Evolutionary conservation across 2,113 vertebrate genomes (phyloP).

Genomic region (Channa maculata): DNA sequence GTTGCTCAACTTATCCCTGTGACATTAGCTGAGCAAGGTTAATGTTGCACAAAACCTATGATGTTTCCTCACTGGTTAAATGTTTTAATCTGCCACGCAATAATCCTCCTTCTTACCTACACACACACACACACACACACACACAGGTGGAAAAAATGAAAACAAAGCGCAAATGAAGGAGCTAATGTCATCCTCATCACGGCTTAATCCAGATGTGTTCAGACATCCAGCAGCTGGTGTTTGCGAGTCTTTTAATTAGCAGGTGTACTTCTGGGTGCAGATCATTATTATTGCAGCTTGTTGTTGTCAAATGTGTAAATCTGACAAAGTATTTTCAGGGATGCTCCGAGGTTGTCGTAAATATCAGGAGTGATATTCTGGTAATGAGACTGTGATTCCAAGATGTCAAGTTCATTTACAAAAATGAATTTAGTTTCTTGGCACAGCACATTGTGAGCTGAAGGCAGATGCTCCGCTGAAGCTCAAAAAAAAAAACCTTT

Average conservation of each 20-base stretch:
- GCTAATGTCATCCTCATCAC: constrained; percentile 20
- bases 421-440: constrained; percentile 11
- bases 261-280: constrained; percentile 39
- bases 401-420: not conserved
- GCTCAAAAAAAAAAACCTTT: not conserved
- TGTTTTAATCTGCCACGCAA: too few species aligned
- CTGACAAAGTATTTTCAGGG: constrained; percentile 12
- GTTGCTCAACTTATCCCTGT: too few species aligned
- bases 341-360: not conserved
- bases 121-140: not conserved
- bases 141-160: not conserved
- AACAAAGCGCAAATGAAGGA: constrained; percentile 45
- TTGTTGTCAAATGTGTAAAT: not conserved
- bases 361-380: constrained; percentile 8
- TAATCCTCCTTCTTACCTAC: not conserved
- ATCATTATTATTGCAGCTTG: constrained; percentile 29
- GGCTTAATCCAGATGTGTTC: constrained; percentile 33
- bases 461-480: constrained; percentile 11
- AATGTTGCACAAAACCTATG: too few species aligned
- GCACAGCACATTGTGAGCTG: not conserved
- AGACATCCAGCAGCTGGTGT: constrained; percentile 48
- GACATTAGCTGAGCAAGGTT: too few species aligned
- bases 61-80: too few species aligned
- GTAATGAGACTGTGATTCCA: constrained; percentile 5
- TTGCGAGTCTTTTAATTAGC: constrained; percentile 39